Base-by-base conservation (phyloP, 2,888 invertebrate genomes). In the Eupithecia centaureata region DNA sequence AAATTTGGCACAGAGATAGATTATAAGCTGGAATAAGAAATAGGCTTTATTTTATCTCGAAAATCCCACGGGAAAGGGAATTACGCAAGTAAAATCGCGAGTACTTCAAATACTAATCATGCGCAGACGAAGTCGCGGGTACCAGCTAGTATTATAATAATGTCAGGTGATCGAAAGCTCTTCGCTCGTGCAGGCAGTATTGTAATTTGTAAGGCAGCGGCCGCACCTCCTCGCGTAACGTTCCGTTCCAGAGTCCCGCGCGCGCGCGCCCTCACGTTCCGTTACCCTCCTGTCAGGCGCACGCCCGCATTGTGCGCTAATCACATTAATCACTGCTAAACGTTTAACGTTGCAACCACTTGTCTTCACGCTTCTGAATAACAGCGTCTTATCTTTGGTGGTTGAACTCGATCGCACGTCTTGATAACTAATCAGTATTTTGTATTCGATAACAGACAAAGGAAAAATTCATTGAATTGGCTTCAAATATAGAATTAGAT, bases 331-430 rank as follows among this genome's bases (percentile, higher is more conserved):
- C 66, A 65, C 60, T 61, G 68, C 66, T 57, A 32, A 56, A 38
- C 73, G 70, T 68, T 47, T 47, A 75, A 75, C 72, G 73, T 52
- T 52, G 52, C 52, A 15, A 52, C 15, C 52, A 27, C 52, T 25
- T 52, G 1, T 15, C 52, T 22, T 22, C 22, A 22, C 47, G 22
- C 47, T 47, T 22, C 8, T 8, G 25, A 1, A 15, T 27, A 13
- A 7, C 1, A 15, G 5, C 27, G 27, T 27, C 52, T 52, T 52
- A 27, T 27, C 52, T 52, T 52, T 52, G 7, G 1, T 13, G 25
- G 25, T 25, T 25, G 52, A 5, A 5, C 27, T 52, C 52, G 51
- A 51, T 51, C 25, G 22, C 51, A 25, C 13, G 18, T 25, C 7
- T 0, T 13, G 12, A 25, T 51, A 25, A 25, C 25, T 22, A 13